A percentile compares a stretch with the other conserved stretches of the same genome.
phyloP scores from a whole-genome alignment of 1,140 invertebrate genomes.

The Drosophila tani region DNA sequence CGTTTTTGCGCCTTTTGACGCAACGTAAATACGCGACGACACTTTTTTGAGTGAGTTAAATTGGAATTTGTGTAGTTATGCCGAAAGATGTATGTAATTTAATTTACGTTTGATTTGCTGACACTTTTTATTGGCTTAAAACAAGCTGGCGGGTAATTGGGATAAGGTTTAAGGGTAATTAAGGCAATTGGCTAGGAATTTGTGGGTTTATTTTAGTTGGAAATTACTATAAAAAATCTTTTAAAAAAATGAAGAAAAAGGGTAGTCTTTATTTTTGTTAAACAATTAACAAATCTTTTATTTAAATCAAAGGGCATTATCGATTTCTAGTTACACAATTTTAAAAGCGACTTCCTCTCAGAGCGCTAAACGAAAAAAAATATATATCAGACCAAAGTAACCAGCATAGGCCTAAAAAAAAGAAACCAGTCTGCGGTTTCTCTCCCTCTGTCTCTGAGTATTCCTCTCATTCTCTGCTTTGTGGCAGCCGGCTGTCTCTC shows the following conservation, averaged over 20 bases:
- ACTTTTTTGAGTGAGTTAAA: constrained; percentile 27
- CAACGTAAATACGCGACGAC: constrained; percentile 26
- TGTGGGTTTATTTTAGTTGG: background rate
- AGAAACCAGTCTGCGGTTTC: constrained; percentile 46
- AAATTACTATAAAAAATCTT: background rate
- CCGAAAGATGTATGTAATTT: constrained; percentile 10
- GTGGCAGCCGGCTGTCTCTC: constrained; percentile 51
- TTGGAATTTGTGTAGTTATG: constrained; percentile 29
- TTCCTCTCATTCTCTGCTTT: constrained; percentile 36
- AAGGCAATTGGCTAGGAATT: background rate
- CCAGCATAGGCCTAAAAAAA: constrained; percentile 45
- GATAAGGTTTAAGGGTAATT: background rate
- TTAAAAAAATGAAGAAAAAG: no score
- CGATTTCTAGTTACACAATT: constrained; percentile 12
- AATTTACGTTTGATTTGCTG: constrained; percentile 2
- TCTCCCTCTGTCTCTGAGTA: constrained; percentile 2
- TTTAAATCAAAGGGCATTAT: constrained; percentile 1
- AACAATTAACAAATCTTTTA: constrained; percentile 6
- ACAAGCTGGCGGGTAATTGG: background rate
- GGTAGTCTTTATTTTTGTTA: background rate
- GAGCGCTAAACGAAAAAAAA: background rate
- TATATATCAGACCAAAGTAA: constrained; percentile 21
- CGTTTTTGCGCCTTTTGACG: constrained; percentile 27
- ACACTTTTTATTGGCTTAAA: background rate
- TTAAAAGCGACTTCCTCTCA: constrained; percentile 15